These are phyloP conservation scores for Vultur gryphus DNA, from an alignment of 2,797 vertebrate genomes.

Conservation along the genomic window DNA sequence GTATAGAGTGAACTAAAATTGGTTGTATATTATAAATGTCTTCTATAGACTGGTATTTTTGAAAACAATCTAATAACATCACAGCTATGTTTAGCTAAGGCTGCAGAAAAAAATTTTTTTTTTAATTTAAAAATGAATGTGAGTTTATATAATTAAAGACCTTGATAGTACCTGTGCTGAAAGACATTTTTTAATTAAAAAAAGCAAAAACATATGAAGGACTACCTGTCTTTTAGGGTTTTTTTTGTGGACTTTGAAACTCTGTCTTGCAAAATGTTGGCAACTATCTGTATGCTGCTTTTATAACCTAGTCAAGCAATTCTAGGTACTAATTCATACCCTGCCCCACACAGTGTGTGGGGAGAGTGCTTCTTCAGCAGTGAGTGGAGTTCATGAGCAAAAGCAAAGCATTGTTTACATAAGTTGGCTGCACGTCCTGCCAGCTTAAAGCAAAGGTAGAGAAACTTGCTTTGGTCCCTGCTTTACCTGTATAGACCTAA, in stretches of 20 bases:
- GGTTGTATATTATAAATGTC: neutral
- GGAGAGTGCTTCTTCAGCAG: neutral
- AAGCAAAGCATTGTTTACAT: neutral
- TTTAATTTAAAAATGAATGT: neutral
- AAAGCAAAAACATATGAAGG: fast-evolving
- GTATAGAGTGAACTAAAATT: neutral
- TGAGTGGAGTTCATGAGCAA: neutral
- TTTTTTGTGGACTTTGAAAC: neutral
- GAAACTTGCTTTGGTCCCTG: neutral
- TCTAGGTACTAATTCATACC: neutral
- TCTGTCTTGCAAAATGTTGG: neutral
- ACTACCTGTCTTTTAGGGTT: neutral
- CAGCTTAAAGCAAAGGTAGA: neutral
- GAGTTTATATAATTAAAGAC: neutral
- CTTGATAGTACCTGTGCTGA: neutral
- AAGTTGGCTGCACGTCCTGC: neutral
- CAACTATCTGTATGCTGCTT: neutral
- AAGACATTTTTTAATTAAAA: neutral
- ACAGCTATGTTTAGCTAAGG: neutral
- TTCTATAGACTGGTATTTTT: neutral
- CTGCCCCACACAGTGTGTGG: fast-evolving
- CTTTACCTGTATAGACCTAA: neutral
- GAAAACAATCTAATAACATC: neutral
- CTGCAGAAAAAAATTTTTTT: neutral
- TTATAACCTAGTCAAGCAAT: neutral